These are phyloP conservation scores for Crioceris asparagi DNA, from an alignment of 2,888 invertebrate species.

Conservation along the genomic window DNA sequence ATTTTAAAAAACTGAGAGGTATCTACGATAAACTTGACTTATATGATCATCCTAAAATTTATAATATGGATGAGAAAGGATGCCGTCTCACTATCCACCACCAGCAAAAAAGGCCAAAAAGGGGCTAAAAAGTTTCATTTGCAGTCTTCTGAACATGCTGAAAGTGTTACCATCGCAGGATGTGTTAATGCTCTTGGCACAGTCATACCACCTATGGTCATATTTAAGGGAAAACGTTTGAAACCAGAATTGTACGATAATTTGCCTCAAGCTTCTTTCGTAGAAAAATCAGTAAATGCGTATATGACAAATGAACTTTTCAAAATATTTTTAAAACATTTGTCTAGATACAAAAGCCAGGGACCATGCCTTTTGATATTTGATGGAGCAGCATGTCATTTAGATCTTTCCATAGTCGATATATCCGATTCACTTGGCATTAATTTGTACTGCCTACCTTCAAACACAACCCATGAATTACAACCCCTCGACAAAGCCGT, in stretches of 20 bases:
- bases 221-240: slow-evolving; percentile 22
- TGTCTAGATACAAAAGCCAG: slow-evolving; percentile 19
- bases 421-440: slow-evolving; percentile 20
- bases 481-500: slow-evolving; percentile 12
- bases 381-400: slow-evolving; percentile 21
- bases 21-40: background rate
- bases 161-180: slow-evolving; percentile 22
- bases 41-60: slow-evolving; percentile 18
- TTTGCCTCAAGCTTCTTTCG: slow-evolving; percentile 18
- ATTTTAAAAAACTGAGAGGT: slow-evolving; percentile 1
- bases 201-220: slow-evolving; percentile 25
- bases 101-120: slow-evolving; percentile 19
- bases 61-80: slow-evolving; percentile 25
- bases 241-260: slow-evolving; percentile 19
- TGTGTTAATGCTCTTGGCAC: slow-evolving; percentile 4
- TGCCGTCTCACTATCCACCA: slow-evolving; percentile 20
- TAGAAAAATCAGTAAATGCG: slow-evolving; percentile 17
- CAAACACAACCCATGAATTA: slow-evolving; percentile 7
- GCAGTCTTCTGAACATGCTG: slow-evolving; percentile 15
- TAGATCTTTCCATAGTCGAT: slow-evolving; percentile 25
- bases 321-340: slow-evolving; percentile 20
- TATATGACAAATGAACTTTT: slow-evolving; percentile 22
- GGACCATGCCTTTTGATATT: slow-evolving; percentile 22
- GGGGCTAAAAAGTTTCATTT: slow-evolving; percentile 24
- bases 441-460: slow-evolving; percentile 4